Percentiles rank a stretch among this genome's conserved stretches.
Evolutionary conservation across 2,888 invertebrate genomes (phyloP).

Genomic region (Lepidochitona cinerea): DNA sequence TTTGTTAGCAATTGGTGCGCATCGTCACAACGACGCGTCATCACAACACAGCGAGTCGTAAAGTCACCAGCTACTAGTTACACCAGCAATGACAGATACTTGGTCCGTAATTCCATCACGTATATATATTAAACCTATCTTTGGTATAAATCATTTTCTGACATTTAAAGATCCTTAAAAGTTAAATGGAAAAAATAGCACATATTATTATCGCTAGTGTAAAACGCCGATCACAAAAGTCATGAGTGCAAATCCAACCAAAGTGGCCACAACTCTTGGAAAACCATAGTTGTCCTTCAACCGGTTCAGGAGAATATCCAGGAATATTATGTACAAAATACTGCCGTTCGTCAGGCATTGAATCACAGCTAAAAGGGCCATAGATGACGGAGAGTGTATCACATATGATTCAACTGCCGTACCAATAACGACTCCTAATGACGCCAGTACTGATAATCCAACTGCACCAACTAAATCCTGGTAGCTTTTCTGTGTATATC

Average conservation of each 20-base stretch:
- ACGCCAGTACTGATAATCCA: not conserved
- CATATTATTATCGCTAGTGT: no score
- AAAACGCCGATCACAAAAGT: not conserved
- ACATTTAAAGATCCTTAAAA: no score
- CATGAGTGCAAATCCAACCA: not conserved
- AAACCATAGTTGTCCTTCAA: constrained; percentile 42
- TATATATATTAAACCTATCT: no score
- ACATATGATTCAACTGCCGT: not conserved
- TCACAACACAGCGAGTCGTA: no score
- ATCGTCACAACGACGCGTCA: no score
- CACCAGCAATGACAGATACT: no score
- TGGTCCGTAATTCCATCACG: no score
- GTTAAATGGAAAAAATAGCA: no score
- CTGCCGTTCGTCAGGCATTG: constrained; percentile 61
- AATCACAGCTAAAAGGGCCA: constrained; percentile 35
- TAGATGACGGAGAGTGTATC: not conserved
- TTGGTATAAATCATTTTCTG: no score
- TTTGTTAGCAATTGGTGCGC: no score
- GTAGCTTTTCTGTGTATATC: not conserved
- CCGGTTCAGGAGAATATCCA: constrained; percentile 61
- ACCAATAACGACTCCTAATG: not conserved
- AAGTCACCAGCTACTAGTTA: no score
- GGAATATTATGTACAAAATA: constrained; percentile 61
- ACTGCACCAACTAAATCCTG: not conserved
- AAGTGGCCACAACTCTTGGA: not conserved